Conservation (phyloP, 2,888 invertebrate genomes). For the Cerceris ruficornis region DNA sequence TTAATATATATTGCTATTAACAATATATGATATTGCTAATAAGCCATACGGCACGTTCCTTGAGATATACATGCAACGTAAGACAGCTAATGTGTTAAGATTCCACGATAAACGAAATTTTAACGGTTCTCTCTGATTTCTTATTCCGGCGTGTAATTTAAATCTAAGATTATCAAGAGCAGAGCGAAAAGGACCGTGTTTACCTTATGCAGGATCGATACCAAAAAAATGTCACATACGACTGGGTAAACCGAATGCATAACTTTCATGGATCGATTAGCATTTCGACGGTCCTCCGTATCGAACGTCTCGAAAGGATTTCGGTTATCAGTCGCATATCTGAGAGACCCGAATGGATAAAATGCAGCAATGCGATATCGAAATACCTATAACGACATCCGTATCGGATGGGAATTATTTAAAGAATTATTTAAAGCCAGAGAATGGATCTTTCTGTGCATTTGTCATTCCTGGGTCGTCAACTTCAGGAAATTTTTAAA, state of each 20-base stretch:
- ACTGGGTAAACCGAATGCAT: slow-evolving; percentile 58
- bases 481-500: neutral
- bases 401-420: slow-evolving; percentile 3
- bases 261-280: slow-evolving; percentile 57
- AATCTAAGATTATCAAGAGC: neutral
- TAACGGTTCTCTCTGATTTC: neutral
- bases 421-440: neutral
- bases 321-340: slow-evolving; percentile 53
- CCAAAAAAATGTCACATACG: slow-evolving; percentile 24
- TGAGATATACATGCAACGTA: neutral
- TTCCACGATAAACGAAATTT: neutral
- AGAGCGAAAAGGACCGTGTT: slow-evolving; percentile 5
- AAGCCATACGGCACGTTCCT: neutral
- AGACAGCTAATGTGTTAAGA: too few species aligned
- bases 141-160: neutral
- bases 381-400: slow-evolving; percentile 11
- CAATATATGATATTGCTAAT: too few species aligned
- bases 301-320: slow-evolving; percentile 39
- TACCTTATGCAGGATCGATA: slow-evolving; percentile 45
- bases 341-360: slow-evolving; percentile 36
- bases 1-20: too few species aligned
- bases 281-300: slow-evolving; percentile 51
- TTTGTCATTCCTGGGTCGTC: neutral
- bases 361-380: slow-evolving; percentile 23
- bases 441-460: neutral